These are phyloP conservation scores for Tachysurus vachellii DNA, from an alignment of 2,113 vertebrate genomes.

Conservation along the genomic window DNA sequence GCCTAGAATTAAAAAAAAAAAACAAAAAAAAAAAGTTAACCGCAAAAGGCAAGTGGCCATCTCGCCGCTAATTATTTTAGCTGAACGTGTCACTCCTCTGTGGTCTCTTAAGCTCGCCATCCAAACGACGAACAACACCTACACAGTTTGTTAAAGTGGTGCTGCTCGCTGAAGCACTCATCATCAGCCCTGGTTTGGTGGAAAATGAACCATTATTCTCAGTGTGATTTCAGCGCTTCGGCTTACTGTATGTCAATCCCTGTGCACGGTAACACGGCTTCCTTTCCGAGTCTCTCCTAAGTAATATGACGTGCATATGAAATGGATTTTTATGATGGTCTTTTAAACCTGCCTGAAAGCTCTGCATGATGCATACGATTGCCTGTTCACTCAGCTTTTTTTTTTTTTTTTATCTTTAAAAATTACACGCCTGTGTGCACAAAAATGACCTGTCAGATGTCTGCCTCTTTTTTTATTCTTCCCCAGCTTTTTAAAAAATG, in stretches of 20 bases:
- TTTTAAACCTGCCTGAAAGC: slow-evolving; percentile 4
- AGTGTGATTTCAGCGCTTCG: neutral
- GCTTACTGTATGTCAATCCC: neutral
- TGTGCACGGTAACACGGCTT: neutral
- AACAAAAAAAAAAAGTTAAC: slow-evolving; percentile 13
- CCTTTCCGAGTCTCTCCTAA: neutral
- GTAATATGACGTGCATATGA: slow-evolving; percentile 41
- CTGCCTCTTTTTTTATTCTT: neutral
- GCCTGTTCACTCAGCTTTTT: slow-evolving; percentile 28
- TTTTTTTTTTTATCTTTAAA: neutral
- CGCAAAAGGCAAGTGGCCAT: slow-evolving; percentile 45
- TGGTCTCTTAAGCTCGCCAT: slow-evolving; percentile 56
- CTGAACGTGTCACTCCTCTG: slow-evolving; percentile 58
- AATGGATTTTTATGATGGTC: slow-evolving; percentile 23
- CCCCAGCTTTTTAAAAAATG: neutral
- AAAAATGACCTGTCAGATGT: slow-evolving; percentile 18
- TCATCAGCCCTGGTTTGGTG: neutral
- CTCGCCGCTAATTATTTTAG: slow-evolving; percentile 91
- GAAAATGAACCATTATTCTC: neutral
- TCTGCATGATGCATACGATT: slow-evolving; percentile 33
- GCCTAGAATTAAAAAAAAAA: neutral
- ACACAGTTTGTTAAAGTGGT: slow-evolving; percentile 68
- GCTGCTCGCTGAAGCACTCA: slow-evolving; percentile 33
- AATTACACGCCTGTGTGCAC: slow-evolving; percentile 12
- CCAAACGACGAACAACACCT: slow-evolving; percentile 53